Evolutionary conservation across 2,797 vertebrate species (phyloP).

Genomic region (Sphenodon punctatus): DNA sequence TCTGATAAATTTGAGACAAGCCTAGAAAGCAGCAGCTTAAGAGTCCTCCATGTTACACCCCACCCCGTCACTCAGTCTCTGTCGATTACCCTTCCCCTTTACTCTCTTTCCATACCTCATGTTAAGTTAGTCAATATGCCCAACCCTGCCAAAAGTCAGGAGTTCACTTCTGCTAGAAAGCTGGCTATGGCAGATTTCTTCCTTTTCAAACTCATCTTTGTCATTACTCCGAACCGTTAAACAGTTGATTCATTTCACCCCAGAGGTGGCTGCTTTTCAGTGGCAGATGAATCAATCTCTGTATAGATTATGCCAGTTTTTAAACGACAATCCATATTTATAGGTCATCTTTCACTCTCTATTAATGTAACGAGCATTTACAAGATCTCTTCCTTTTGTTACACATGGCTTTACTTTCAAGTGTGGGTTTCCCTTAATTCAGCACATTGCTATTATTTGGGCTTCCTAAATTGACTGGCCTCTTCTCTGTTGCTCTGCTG

Average conservation of each 20-base stretch:
- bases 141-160: no score
- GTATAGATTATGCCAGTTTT: no score
- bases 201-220: not conserved
- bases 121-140: not conserved
- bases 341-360: no score
- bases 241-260: not conserved
- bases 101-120: not conserved
- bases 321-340: no score
- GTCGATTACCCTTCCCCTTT: not conserved
- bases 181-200: constrained; percentile 15
- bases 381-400: no score
- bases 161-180: not conserved
- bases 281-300: not conserved
- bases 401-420: not conserved
- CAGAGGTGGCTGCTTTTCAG: not conserved
- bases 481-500: not conserved
- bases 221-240: constrained; percentile 14
- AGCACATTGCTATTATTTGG: not conserved
- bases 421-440: not conserved
- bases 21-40: not conserved
- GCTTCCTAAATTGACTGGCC: not conserved
- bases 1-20: not conserved
- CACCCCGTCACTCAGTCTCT: not conserved
- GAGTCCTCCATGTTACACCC: not conserved
- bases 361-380: no score